These are phyloP conservation scores for Cardinalis cardinalis DNA, from an alignment of 2,113 vertebrate genomes.

Conservation along the genomic window DNA sequence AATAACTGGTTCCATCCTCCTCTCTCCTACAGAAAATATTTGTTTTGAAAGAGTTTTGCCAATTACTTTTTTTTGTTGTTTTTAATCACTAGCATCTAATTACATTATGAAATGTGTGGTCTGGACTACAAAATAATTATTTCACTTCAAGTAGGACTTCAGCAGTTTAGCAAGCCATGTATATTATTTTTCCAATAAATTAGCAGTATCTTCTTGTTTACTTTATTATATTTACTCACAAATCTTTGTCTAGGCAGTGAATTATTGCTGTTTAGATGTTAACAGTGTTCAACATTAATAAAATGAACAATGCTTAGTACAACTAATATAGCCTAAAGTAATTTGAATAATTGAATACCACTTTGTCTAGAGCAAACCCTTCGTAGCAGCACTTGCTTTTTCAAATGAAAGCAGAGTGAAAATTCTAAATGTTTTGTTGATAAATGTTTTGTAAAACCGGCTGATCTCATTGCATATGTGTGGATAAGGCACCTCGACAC, in stretches of 20 bases:
- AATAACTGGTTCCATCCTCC: not conserved
- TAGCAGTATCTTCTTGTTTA: not conserved
- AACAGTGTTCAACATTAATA: not conserved
- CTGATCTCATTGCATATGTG: not conserved
- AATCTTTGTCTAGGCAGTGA: not conserved
- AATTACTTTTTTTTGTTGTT: not conserved
- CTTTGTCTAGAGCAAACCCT: not conserved
- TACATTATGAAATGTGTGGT: not conserved
- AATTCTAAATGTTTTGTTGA: not conserved
- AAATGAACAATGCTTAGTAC: not conserved
- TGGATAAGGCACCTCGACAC: not conserved
- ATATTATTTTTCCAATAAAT: not conserved
- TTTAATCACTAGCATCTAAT: not conserved
- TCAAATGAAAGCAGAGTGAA: not conserved
- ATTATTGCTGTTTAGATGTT: not conserved
- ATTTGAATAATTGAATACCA: slow-evolving; percentile 2
- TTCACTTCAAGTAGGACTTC: not conserved
- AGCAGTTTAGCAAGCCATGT: not conserved
- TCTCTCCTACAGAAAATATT: not conserved
- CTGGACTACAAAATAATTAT: not conserved
- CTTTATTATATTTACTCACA: not conserved
- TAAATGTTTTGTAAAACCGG: slow-evolving; percentile 3
- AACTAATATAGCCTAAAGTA: not conserved
- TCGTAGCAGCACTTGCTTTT: slow-evolving; percentile 2
- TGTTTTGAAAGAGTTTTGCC: not conserved